Percentiles rank a stretch among this genome's conserved stretches.
These are phyloP conservation scores for Diabrotica undecimpunctata DNA, from an alignment of 1,140 invertebrate species.

Conservation along the genomic window DNA sequence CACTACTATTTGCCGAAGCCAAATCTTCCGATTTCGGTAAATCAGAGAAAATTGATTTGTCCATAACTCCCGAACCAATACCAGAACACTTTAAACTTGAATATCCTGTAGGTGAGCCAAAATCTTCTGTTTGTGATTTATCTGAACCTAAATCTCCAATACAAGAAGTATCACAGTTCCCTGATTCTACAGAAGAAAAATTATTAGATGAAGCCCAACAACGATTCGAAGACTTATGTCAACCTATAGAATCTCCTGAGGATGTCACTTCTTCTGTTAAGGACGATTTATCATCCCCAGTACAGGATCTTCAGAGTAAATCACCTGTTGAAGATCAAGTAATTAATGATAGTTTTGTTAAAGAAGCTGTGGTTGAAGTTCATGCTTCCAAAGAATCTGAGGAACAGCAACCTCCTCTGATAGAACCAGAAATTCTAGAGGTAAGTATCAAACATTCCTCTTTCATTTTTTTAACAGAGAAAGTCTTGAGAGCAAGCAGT, in stretches of 20 bases:
- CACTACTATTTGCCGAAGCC: neutral
- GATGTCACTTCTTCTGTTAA: constrained; percentile 38
- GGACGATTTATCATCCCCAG: constrained; percentile 25
- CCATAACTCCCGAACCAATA: constrained; percentile 15
- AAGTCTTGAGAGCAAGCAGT: neutral
- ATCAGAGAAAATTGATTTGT: constrained; percentile 20
- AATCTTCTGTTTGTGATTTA: constrained; percentile 16
- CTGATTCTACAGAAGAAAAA: constrained; percentile 10
- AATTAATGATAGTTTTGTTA: constrained; percentile 15
- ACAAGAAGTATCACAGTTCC: too few relatives aligned
- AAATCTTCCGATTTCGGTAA: constrained; percentile 13
- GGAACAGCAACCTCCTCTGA: too few relatives aligned
- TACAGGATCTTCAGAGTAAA: neutral
- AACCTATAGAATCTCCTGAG: constrained; percentile 28
- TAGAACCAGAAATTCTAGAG: too few relatives aligned
- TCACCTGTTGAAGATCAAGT: constrained; percentile 19
- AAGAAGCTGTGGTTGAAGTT: constrained; percentile 5
- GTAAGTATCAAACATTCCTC: too few relatives aligned
- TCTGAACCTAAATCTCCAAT: neutral
- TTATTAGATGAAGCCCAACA: constrained; percentile 14
- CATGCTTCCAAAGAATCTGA: neutral
- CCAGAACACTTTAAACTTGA: constrained; percentile 4
- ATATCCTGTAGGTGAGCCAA: constrained; percentile 4
- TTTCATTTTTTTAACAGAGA: neutral
- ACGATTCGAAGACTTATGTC: constrained; percentile 12